These are phyloP conservation scores for Apodemia mormo DNA, from an alignment of 2,888 invertebrate species.

Conservation along the genomic window DNA sequence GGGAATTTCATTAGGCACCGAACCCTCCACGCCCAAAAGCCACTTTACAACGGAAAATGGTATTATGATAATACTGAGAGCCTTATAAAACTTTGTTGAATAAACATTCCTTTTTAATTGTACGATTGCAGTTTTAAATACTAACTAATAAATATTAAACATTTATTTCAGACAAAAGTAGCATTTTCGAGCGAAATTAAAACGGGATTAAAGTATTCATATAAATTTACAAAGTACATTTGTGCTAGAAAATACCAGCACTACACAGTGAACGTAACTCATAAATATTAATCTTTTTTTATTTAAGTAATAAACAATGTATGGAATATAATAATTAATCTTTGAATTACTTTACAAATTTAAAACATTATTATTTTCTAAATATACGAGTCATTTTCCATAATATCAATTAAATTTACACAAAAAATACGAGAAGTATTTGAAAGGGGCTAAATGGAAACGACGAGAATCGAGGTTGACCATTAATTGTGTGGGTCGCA, in stretches of 20 bases:
- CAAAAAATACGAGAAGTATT: slow-evolving; percentile 31
- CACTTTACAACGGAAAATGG: slow-evolving; percentile 79
- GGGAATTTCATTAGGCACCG: slow-evolving; percentile 78
- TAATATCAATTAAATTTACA: neutral
- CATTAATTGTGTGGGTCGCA: slow-evolving; percentile 65
- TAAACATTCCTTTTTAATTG: slow-evolving; percentile 76
- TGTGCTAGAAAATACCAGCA: too few species aligned
- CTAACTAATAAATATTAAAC: neutral
- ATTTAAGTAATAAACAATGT: too few species aligned
- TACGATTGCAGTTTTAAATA: slow-evolving; percentile 52
- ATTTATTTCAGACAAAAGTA: too few species aligned
- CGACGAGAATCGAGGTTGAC: slow-evolving; percentile 56
- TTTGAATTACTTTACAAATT: too few species aligned
- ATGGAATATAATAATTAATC: neutral
- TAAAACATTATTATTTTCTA: too few species aligned
- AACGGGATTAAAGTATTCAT: too few species aligned
- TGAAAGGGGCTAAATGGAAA: slow-evolving; percentile 44
- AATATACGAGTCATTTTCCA: neutral
- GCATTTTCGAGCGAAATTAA: too few species aligned
- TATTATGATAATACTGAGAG: slow-evolving; percentile 78
- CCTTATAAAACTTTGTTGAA: slow-evolving; percentile 76
- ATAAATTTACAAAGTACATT: too few species aligned
- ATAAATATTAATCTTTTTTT: too few species aligned
- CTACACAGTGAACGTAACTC: too few species aligned
- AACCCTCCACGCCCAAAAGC: slow-evolving; percentile 68